Conservation (phyloP, 2,888 invertebrate species). For the Erannis defoliaria region DNA sequence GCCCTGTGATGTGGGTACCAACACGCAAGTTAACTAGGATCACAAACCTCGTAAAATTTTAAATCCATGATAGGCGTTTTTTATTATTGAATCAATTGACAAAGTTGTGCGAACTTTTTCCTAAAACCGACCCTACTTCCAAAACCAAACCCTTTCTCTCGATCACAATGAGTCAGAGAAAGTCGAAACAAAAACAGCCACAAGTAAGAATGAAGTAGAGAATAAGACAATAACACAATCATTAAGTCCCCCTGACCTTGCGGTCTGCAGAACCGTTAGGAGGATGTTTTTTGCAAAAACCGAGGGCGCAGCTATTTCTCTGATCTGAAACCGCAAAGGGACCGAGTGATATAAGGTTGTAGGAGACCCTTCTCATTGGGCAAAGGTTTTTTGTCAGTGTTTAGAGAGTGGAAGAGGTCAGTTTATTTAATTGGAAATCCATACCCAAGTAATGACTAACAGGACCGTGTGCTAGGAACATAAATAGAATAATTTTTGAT, state of each 20-base stretch:
- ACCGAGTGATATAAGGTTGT: slow-evolving; percentile 68
- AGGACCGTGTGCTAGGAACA: no score
- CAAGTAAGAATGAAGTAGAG: slow-evolving; percentile 38
- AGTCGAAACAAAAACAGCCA: slow-evolving; percentile 39
- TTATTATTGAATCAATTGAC: not conserved
- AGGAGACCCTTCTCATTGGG: slow-evolving; percentile 53
- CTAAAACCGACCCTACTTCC: not conserved
- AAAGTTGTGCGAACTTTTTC: not conserved
- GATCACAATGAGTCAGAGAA: slow-evolving; percentile 40
- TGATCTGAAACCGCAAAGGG: slow-evolving; percentile 81
- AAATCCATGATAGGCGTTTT: not conserved
- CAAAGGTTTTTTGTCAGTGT: slow-evolving; percentile 2
- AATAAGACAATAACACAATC: slow-evolving; percentile 66
- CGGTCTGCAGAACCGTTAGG: slow-evolving; percentile 69
- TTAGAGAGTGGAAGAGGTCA: not conserved
- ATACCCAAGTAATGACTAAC: no score
- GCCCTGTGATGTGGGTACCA: no score
- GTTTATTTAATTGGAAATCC: not conserved
- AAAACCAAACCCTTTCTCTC: slow-evolving; percentile 22
- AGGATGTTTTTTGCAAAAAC: slow-evolving; percentile 62
- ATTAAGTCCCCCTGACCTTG: slow-evolving; percentile 77
- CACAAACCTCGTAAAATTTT: not conserved
- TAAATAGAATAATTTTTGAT: no score
- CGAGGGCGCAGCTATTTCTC: slow-evolving; percentile 78
- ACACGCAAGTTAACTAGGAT: no score